Base-by-base conservation (phyloP, 1,140 invertebrate species). In the Aphidius gifuensis region DNA sequence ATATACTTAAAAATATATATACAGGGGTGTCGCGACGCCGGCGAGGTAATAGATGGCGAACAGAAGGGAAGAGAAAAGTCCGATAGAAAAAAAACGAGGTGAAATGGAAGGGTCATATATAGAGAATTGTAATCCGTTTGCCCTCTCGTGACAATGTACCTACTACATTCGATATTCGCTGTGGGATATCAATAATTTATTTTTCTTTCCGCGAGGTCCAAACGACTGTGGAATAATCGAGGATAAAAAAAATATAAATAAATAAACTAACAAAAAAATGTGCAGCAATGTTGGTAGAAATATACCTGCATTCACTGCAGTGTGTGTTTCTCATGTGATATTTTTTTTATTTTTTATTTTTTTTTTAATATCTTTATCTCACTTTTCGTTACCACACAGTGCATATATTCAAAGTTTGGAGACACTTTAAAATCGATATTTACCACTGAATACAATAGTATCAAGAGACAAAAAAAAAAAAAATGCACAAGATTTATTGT, bases 121-220 rank as follows among this genome's bases (percentile, higher is more conserved):
- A 16, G 32, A 48, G 47, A 38, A 54, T 54, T 53, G 32, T 61
- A 61, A 61, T 61, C 42, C 59, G 49, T 23, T 50, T 59, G 58
- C n/a, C 46, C 50, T 61, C 50, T 45, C 59, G 59, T 54, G 59
- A 61, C 50, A 61, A 53, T 54, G n/a, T 54, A 51, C 48, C 42
- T 32, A 32, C 23, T 32, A 32, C 23, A 32, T 32, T 32, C 23
- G 23, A 32, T 43, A 32, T 40, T 50, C 21, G 38, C 40, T 43
- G 50, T 40, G 40, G 50, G 49, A 61, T 61, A 61, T 61, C 59
- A 61, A 61, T 61, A 53, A 61, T 61, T 61, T 54, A 61, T 61
- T 61, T 61, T 61, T 40, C 49, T 54, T 61, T 54, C 49, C 50
- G n/a, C 11, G 55, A 46, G 53, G 39, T 11, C 43, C 53, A 61